These are phyloP conservation scores for Torymus aiolomorphi DNA, from an alignment of 2,888 invertebrate genomes.

Conservation along the genomic window DNA sequence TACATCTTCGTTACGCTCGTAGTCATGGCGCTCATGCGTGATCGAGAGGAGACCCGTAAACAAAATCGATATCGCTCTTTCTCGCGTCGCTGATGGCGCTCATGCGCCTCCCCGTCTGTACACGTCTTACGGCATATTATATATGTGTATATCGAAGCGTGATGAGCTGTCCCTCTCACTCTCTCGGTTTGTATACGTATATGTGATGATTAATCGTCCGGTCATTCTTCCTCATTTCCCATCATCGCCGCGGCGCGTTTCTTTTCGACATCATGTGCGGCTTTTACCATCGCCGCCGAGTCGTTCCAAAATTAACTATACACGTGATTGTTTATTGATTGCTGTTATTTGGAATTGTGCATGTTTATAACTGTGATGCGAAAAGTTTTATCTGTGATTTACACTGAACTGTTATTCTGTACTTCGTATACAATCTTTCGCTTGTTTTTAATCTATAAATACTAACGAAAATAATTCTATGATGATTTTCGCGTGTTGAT, in stretches of 20 bases:
- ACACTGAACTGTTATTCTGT: no score
- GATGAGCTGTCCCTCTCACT: constrained; percentile 4
- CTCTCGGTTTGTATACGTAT: neutral
- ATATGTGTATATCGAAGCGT: no score
- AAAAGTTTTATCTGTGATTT: no score
- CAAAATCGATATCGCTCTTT: constrained; percentile 64
- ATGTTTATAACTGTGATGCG: no score
- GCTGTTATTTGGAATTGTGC: no score
- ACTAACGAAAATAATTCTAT: no score
- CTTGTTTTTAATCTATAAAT: no score
- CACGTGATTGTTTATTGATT: neutral
- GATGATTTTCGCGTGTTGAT: no score
- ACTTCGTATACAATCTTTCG: no score
- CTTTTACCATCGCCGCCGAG: neutral
- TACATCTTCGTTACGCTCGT: constrained; percentile 16
- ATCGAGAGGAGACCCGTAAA: constrained; percentile 65
- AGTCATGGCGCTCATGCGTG: constrained; percentile 68
- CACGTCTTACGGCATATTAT: no score
- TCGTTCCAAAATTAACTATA: constrained; percentile 22
- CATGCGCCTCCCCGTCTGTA: no score
- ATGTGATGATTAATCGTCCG: neutral
- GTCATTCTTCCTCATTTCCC: neutral
- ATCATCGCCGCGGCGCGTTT: no score
- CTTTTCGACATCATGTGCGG: neutral
- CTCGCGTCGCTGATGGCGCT: neutral